Percentiles rank a stretch among this genome's conserved stretches.
Conservation (phyloP, 2,888 invertebrate genomes). For the Pharmacophagus antenor region DNA sequence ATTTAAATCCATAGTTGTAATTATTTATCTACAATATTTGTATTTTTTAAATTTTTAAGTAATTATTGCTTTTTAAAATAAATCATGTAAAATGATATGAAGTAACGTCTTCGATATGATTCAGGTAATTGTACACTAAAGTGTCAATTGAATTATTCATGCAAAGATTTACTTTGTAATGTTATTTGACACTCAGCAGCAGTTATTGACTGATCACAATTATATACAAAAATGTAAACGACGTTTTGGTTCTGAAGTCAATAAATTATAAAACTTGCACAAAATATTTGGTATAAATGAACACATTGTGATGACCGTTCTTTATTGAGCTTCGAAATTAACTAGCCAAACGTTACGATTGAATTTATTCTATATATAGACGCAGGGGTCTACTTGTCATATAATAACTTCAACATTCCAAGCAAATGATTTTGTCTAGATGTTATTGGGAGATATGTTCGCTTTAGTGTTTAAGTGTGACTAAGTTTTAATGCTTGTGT, state of each 20-base stretch:
- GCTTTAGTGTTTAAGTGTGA: too few relatives aligned
- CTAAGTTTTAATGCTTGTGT: too few relatives aligned
- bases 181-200: constrained; percentile 1
- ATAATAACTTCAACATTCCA: neutral
- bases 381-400: neutral
- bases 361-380: neutral
- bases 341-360: neutral
- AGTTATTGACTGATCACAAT: constrained; percentile 7
- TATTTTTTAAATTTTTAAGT: neutral
- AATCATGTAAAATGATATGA: constrained; percentile 8
- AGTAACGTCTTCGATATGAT: neutral
- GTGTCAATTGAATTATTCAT: neutral
- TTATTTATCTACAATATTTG: neutral
- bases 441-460: too few relatives aligned
- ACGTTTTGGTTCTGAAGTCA: constrained; percentile 24
- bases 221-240: constrained; percentile 30
- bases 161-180: neutral
- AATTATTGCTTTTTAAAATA: constrained; percentile 2
- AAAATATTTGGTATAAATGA: constrained; percentile 73
- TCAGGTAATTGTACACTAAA: neutral
- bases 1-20: neutral
- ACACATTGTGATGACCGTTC: constrained; percentile 71
- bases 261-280: constrained; percentile 45
- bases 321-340: constrained; percentile 22
- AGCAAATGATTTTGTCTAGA: neutral